phyloP scores from a whole-genome alignment of 2,113 vertebrate genomes.

The Varanus komodoensis region DNA sequence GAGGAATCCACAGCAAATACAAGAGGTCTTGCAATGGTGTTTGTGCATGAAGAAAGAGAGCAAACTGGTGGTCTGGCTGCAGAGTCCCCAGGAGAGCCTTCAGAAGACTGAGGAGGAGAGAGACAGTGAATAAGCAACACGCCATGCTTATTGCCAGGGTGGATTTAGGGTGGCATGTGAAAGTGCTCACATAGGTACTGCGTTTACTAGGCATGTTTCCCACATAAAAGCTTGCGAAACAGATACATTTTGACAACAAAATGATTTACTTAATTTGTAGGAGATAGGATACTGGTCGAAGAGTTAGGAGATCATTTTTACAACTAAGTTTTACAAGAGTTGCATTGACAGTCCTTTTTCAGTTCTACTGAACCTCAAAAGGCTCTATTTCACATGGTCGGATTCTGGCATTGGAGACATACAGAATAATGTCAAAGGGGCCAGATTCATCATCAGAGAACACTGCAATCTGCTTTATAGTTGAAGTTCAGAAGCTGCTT shows the following conservation, averaged over 20 bases:
- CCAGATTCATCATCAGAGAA: neutral
- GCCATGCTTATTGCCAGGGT: too few relatives aligned
- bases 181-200: too few relatives aligned
- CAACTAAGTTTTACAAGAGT: constrained; percentile 39
- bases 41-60: too few relatives aligned
- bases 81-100: too few relatives aligned
- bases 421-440: neutral
- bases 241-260: constrained; percentile 27
- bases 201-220: neutral
- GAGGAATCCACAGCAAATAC: too few relatives aligned
- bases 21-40: too few relatives aligned
- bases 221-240: constrained; percentile 20
- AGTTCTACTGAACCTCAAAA: constrained; percentile 21
- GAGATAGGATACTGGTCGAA: neutral
- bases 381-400: constrained; percentile 5
- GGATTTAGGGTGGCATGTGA: too few relatives aligned
- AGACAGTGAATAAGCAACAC: too few relatives aligned
- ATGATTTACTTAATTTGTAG: constrained; percentile 29
- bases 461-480: neutral
- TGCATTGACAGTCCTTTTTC: constrained; percentile 43
- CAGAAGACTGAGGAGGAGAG: too few relatives aligned
- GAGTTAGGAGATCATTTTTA: constrained; percentile 9
- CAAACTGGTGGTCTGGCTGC: too few relatives aligned
- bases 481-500: neutral
- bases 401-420: constrained; percentile 39